phyloP scores from a whole-genome alignment of 2,113 vertebrate species.

The Notarius quadriscutis region DNA sequence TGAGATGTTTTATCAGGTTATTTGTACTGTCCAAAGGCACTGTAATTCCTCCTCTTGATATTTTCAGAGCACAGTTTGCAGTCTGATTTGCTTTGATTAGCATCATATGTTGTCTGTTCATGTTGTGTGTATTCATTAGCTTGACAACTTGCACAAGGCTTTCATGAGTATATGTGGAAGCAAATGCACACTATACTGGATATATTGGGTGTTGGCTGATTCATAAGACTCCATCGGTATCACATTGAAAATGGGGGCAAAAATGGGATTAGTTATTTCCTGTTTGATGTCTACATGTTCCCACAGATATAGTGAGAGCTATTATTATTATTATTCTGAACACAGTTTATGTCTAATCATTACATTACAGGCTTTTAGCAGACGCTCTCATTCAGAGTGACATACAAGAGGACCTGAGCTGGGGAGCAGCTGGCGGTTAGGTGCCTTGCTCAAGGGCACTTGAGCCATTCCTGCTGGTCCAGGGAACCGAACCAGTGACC shows the following conservation, averaged over 20 bases:
- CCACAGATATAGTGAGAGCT: neutral
- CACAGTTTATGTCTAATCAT: neutral
- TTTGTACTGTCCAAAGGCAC: neutral
- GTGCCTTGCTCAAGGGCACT: no score
- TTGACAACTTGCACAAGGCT: neutral
- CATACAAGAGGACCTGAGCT: no score
- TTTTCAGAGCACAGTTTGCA: no score
- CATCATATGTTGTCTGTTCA: neutral
- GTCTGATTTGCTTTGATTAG: neutral
- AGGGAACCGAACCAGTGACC: no score
- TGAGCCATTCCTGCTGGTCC: no score
- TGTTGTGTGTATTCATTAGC: neutral
- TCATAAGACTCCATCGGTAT: neutral
- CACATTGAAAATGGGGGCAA: neutral
- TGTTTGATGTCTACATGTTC: neutral
- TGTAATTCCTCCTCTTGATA: no score
- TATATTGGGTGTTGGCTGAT: neutral
- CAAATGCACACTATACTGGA: neutral
- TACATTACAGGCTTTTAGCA: no score
- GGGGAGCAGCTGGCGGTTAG: no score
- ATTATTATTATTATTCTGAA: neutral
- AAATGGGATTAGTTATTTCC: neutral
- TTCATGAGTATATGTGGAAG: neutral
- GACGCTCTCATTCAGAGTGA: no score
- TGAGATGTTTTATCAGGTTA: neutral